Evolutionary conservation across 2,888 invertebrate species (phyloP).

Genomic region (Cryptocheilus praepositus): DNA sequence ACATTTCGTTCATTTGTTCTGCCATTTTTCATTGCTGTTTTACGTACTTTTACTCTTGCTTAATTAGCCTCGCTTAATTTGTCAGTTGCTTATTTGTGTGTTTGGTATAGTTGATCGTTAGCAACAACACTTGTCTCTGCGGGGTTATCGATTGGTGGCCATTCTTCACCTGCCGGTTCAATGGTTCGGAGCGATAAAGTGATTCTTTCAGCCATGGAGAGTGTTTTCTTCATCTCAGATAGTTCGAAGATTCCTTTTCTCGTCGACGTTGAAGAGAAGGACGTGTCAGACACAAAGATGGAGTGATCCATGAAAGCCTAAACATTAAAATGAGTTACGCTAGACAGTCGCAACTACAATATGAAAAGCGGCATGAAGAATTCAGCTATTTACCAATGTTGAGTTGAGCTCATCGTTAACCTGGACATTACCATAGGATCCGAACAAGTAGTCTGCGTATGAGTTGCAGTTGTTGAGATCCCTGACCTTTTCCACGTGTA

Average conservation of each 20-base stretch:
- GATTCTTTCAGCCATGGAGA: slow-evolving; percentile 15
- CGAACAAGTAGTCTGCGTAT: slow-evolving; percentile 37
- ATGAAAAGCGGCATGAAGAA: neutral
- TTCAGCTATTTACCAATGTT: slow-evolving; percentile 29
- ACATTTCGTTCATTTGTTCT: no score
- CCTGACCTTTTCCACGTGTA: slow-evolving; percentile 41
- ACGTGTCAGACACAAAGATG: slow-evolving; percentile 26
- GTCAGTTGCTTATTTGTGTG: no score
- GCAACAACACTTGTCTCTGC: slow-evolving; percentile 32
- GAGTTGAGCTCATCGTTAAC: slow-evolving; percentile 18
- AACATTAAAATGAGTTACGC: neutral
- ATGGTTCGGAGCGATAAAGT: slow-evolving; percentile 30
- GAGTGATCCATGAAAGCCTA: neutral
- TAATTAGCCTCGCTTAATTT: no score
- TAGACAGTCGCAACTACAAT: neutral
- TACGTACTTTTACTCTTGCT: neutral
- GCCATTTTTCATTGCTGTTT: no score
- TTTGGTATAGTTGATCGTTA: no score
- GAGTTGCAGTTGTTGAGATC: slow-evolving; percentile 43
- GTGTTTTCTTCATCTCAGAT: slow-evolving; percentile 8
- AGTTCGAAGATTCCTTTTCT: slow-evolving; percentile 16
- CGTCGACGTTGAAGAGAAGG: slow-evolving; percentile 33
- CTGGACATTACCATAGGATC: slow-evolving; percentile 27
- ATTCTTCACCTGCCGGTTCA: slow-evolving; percentile 28
- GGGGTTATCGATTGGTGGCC: slow-evolving; percentile 21